Evolutionary conservation across 2,797 vertebrate genomes (phyloP).

Genomic region (Octomys mimax): DNA sequence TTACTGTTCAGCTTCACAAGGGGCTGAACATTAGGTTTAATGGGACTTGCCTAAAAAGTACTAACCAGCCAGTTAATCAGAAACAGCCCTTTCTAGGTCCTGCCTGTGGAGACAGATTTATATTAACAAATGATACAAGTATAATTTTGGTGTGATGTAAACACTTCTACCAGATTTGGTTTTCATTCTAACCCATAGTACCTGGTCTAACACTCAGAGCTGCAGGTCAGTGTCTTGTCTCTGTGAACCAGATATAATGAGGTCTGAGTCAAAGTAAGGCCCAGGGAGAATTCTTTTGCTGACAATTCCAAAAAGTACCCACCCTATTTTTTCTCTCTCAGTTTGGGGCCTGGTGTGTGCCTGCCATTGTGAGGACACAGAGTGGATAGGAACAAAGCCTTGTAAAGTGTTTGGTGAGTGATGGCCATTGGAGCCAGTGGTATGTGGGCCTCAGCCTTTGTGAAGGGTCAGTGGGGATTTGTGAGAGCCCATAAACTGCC

Average conservation of each 20-base stretch:
- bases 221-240: not conserved
- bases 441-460: slow-evolving; percentile 52
- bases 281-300: not conserved
- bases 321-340: not conserved
- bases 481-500: slow-evolving; percentile 56
- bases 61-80: slow-evolving; percentile 42
- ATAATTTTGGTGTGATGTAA: not conserved
- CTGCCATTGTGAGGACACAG: not conserved
- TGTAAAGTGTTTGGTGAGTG: not conserved
- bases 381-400: slow-evolving; percentile 1
- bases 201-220: not conserved
- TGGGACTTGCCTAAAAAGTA: slow-evolving; percentile 45
- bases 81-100: not conserved
- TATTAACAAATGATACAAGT: not conserved
- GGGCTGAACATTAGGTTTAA: slow-evolving; percentile 57
- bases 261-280: not conserved
- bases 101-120: not conserved
- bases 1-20: slow-evolving; percentile 60
- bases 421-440: not conserved
- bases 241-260: not conserved
- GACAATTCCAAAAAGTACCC: not conserved
- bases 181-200: not conserved
- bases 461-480: slow-evolving; percentile 37
- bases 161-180: not conserved
- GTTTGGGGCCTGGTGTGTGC: not conserved